A percentile compares a stretch with the other conserved stretches of the same genome.
Conservation (phyloP, 2,113 vertebrate genomes). For the Tachysurus fulvidraco region DNA sequence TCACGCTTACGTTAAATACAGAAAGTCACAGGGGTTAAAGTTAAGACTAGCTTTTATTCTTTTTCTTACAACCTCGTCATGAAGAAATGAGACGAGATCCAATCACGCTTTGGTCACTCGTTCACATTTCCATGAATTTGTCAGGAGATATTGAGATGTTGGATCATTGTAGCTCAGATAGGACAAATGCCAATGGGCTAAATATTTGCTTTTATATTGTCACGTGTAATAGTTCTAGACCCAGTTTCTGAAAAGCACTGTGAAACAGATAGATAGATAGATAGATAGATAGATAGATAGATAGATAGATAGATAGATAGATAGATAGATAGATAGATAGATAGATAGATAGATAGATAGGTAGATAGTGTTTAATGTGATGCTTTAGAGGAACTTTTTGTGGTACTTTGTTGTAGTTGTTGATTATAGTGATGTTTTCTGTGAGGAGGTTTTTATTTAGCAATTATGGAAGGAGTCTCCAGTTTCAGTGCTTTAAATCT, state of each 20-base stretch:
- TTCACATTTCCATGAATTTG: slow-evolving; percentile 12
- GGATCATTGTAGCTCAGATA: not conserved
- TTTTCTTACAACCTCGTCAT: not conserved
- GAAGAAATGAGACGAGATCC: not conserved
- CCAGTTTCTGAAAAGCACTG: not conserved
- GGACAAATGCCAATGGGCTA: not conserved
- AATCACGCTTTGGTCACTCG: not conserved
- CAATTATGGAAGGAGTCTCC: too few species aligned
- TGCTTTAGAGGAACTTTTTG: not conserved
- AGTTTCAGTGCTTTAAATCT: too few species aligned
- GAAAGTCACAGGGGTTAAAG: not conserved
- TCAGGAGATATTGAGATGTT: not conserved
- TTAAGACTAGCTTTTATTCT: too few species aligned
- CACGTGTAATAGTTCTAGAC: not conserved
- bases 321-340: too few species aligned
- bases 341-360: too few species aligned
- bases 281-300: not conserved
- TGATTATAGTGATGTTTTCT: too few species aligned
- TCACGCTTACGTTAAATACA: not conserved
- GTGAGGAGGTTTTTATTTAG: too few species aligned
- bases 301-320: not conserved
- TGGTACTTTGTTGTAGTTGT: too few species aligned
- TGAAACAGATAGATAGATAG: not conserved
- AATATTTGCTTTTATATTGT: not conserved
- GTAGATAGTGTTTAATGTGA: too few species aligned